Conservation (phyloP, 2,797 vertebrate species). For the Manis pentadactyla region DNA sequence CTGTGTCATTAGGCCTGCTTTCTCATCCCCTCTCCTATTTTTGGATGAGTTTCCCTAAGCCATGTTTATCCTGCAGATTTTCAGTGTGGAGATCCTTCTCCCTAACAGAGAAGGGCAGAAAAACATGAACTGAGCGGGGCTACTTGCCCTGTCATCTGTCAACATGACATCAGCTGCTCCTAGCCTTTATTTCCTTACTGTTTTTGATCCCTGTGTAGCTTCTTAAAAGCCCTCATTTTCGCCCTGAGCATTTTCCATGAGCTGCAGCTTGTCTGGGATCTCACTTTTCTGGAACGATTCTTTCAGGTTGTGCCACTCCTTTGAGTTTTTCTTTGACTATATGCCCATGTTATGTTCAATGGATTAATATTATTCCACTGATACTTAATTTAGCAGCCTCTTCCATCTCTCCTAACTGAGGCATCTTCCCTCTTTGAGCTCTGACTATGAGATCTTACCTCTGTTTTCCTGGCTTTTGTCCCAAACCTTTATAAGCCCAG, state of each 20-base stretch:
- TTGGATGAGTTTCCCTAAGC: background rate
- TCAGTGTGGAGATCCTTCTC: constrained; percentile 26
- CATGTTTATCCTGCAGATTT: constrained; percentile 45
- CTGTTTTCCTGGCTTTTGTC: background rate
- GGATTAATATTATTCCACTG: background rate
- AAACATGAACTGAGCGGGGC: constrained; percentile 54
- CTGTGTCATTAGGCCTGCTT: background rate
- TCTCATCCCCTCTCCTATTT: background rate
- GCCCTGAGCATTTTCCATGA: constrained; percentile 32
- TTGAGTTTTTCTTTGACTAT: constrained; percentile 41
- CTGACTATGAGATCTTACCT: background rate
- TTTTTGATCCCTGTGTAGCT: constrained; percentile 30
- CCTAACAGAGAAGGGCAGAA: background rate
- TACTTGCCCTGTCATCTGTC: background rate
- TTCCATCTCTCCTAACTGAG: background rate
- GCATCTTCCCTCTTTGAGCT: background rate
- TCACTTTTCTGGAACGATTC: constrained; percentile 3
- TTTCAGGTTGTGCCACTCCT: background rate
- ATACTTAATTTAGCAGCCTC: constrained; percentile 45
- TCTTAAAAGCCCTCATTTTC: constrained; percentile 58
- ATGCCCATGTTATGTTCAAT: background rate
- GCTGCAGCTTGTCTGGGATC: constrained; percentile 7
- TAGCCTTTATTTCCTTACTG: constrained; percentile 44
- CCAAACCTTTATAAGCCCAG: background rate
- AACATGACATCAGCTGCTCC: constrained; percentile 61